Percentiles rank a stretch among this genome's conserved stretches.
phyloP scores from a whole-genome alignment of 2,113 vertebrate genomes.

The Delphinus delphis region DNA sequence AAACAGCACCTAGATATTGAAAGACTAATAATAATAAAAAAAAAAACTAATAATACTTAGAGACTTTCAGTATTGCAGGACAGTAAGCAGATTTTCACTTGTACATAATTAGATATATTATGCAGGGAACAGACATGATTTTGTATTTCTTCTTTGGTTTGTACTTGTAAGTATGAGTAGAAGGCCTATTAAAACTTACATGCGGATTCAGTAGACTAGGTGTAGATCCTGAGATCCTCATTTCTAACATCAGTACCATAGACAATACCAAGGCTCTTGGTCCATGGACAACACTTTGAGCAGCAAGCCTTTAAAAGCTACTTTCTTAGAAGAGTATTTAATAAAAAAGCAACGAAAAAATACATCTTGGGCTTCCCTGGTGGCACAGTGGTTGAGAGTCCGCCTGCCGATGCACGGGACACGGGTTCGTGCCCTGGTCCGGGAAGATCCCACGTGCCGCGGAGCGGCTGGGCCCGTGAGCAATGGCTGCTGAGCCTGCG shows the following conservation, averaged over 20 bases:
- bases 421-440: rapidly evolving
- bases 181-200: neutral
- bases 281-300: neutral
- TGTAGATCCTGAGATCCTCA: neutral
- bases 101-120: neutral
- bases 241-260: neutral
- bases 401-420: too few relatives aligned
- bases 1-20: neutral
- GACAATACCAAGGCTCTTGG: neutral
- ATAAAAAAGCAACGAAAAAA: neutral
- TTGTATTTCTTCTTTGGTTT: neutral
- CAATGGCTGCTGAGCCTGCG: too few relatives aligned
- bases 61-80: neutral
- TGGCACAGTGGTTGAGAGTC: too few relatives aligned
- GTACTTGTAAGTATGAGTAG: neutral
- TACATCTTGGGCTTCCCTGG: too few relatives aligned
- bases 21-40: neutral
- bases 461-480: too few relatives aligned
- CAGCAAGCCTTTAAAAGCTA: neutral
- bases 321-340: neutral
- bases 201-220: neutral
- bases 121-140: neutral
- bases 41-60: neutral
- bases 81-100: neutral
- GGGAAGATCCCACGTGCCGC: too few relatives aligned